These are phyloP conservation scores for Thumatha senex DNA, from an alignment of 2,888 invertebrate genomes.

Conservation along the genomic window DNA sequence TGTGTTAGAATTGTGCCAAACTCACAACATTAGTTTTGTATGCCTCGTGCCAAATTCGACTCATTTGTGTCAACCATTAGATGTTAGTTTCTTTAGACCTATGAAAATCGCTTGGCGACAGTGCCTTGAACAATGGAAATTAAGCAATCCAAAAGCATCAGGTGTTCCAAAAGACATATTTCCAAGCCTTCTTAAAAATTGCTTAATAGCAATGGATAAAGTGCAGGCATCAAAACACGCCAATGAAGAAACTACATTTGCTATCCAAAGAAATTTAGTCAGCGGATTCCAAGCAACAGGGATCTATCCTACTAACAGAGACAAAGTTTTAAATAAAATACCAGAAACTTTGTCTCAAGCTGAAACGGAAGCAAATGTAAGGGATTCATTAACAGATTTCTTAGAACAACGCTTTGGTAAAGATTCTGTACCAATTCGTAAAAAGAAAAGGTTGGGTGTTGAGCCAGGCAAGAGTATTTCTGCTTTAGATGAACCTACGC, in stretches of 20 bases:
- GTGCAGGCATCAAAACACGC: background rate
- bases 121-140: constrained; percentile 21
- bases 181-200: constrained; percentile 3
- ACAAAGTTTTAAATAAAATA: too few relatives aligned
- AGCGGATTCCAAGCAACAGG: too few relatives aligned
- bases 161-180: constrained; percentile 2
- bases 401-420: background rate
- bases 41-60: constrained; percentile 13
- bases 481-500: too few relatives aligned
- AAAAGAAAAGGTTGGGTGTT: background rate
- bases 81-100: constrained; percentile 24
- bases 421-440: too few relatives aligned
- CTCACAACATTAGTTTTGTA: constrained; percentile 20
- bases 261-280: too few relatives aligned
- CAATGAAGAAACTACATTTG: background rate
- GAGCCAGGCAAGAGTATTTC: background rate
- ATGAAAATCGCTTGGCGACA: constrained; percentile 26
- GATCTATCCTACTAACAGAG: too few relatives aligned
- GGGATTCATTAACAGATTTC: too few relatives aligned
- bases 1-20: constrained; percentile 9
- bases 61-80: constrained; percentile 22
- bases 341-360: too few relatives aligned
- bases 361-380: too few relatives aligned
- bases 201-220: constrained; percentile 5
- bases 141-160: constrained; percentile 4